Evolutionary conservation across 2,888 invertebrate genomes (phyloP).

Genomic region (Augochlorella aurata): DNA sequence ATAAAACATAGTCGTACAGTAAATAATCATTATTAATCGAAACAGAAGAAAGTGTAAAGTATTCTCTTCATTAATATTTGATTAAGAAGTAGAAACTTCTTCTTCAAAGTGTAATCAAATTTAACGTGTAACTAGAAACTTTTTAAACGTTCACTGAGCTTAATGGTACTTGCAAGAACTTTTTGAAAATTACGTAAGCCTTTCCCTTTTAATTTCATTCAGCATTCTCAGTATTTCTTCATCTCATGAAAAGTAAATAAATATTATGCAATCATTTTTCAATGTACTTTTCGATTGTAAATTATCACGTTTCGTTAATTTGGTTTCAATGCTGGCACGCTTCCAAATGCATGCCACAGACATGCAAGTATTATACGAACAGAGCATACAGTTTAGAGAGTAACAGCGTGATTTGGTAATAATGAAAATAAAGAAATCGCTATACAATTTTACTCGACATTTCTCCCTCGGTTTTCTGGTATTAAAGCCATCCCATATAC

Average conservation of each 20-base stretch:
- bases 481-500: conserved; percentile 22
- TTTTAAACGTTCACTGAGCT: no score
- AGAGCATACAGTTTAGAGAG: not conserved
- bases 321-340: not conserved
- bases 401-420: not conserved
- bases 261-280: not conserved
- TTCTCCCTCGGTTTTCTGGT: conserved; percentile 13
- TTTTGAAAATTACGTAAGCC: not conserved
- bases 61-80: not conserved
- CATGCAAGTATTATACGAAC: not conserved
- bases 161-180: no score
- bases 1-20: not conserved
- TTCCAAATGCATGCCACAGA: no score
- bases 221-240: not conserved
- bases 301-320: not conserved
- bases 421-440: not conserved
- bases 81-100: not conserved
- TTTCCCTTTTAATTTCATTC: not conserved
- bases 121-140: no score
- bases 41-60: not conserved
- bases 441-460: not conserved
- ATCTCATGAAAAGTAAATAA: not conserved
- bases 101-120: not conserved
- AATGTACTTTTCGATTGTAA: not conserved
- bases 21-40: not conserved